These are phyloP conservation scores for Tolypeutes matacus DNA, from an alignment of 2,797 vertebrate species.

Conservation along the genomic window DNA sequence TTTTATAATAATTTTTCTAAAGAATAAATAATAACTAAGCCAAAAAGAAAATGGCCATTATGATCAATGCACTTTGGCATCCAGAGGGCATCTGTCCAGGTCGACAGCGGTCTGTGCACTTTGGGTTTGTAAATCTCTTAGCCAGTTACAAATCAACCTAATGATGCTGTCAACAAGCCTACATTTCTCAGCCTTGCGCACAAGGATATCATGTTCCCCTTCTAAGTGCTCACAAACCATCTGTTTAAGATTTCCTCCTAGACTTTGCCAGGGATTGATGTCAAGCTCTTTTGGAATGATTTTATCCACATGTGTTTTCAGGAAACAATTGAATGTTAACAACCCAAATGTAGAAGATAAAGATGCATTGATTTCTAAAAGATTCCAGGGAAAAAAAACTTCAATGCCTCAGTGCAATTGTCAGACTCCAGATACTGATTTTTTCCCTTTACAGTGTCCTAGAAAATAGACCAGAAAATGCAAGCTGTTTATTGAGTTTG, in stretches of 20 bases:
- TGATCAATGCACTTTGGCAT: constrained; percentile 68
- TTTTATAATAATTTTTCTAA: constrained; percentile 59
- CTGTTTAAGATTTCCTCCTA: constrained; percentile 78
- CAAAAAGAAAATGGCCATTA: constrained; percentile 40
- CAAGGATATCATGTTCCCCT: constrained; percentile 78
- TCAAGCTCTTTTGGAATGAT: constrained; percentile 74
- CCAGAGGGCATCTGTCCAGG: constrained; percentile 21
- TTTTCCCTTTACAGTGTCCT: constrained; percentile 32
- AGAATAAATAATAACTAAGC: constrained; percentile 71
- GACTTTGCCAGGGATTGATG: constrained; percentile 70
- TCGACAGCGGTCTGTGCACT: constrained; percentile 14
- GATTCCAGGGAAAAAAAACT: neutral
- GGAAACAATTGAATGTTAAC: constrained; percentile 75
- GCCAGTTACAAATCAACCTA: constrained; percentile 75
- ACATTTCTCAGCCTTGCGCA: constrained; percentile 63
- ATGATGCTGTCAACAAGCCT: constrained; percentile 66
- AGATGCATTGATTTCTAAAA: constrained; percentile 66
- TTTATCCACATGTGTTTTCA: constrained; percentile 75
- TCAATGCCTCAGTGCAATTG: neutral
- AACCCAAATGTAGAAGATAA: constrained; percentile 75
- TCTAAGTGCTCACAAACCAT: constrained; percentile 80
- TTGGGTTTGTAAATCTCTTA: constrained; percentile 57
- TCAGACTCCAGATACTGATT: constrained; percentile 51
- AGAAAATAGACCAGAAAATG: constrained; percentile 58
- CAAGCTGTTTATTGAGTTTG: constrained; percentile 9